phyloP scores from a whole-genome alignment of 2,888 invertebrate species.

The Gibbula magus region DNA sequence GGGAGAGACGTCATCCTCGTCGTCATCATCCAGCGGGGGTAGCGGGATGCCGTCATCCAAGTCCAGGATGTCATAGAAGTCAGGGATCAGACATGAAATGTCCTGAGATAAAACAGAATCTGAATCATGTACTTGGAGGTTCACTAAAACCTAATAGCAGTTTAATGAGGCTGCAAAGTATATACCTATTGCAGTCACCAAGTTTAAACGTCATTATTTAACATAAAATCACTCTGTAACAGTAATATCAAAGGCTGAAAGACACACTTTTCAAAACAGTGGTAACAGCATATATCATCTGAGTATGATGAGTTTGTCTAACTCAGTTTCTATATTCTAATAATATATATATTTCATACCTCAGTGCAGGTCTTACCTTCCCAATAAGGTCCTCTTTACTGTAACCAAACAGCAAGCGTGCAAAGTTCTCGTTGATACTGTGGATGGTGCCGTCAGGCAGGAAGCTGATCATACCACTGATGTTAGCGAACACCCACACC shows the following conservation, averaged over 20 bases:
- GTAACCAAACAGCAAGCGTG: conserved; percentile 82
- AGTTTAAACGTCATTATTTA: no score
- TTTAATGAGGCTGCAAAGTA: no score
- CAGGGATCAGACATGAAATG: conserved; percentile 78
- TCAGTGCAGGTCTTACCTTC: conserved; percentile 68
- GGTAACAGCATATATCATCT: no score
- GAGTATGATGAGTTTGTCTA: no score
- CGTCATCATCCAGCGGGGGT: conserved; percentile 79
- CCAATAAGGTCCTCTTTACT: conserved; percentile 80
- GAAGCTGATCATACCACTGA: conserved; percentile 82
- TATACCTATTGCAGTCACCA: no score
- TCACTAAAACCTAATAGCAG: no score
- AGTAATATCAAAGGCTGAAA: no score
- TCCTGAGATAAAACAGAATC: conserved; percentile 53
- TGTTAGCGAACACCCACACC: conserved; percentile 77
- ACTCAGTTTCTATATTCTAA: no score
- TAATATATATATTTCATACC: no score
- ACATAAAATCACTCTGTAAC: no score
- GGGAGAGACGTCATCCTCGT: conserved; percentile 27
- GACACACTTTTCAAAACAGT: no score
- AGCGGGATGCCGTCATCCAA: conserved; percentile 77
- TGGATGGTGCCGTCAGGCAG: conserved; percentile 81
- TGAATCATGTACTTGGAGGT: no score
- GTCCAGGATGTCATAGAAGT: conserved; percentile 80
- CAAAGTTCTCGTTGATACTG: conserved; percentile 83